Evolutionary conservation across 2,113 vertebrate genomes (phyloP), one percentile per base, ranked within the genome.

Genomic region (Callionymus lyra): DNA sequence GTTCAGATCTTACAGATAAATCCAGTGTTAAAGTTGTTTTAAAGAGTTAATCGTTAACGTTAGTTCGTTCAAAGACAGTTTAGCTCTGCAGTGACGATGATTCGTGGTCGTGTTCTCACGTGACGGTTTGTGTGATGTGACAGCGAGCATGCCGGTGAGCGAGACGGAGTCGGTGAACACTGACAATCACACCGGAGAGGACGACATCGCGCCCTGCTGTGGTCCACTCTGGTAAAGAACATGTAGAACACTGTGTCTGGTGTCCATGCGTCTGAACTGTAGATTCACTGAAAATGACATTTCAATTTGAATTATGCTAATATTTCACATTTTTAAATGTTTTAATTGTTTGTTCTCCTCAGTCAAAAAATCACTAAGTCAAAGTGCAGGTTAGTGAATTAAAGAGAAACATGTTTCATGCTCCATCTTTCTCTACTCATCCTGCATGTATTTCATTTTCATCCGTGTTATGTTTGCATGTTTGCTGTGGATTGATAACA

Each of bases 351-450:
- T 68, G 52, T 65, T 57, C 65, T 58, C 87, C 85, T 49, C 83
- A 98, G 94, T 88, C 90, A 93, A 84, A 90, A 92, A 82, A 92
- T 98, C 72, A 91, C 91, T 74, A 97, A 96, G 81, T 97, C 93
- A 82, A 96, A 94, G 71, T 91, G 88, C 92, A 98, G 95, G 93
- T 98, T 69, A 92, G 94, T 97, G 77, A 60, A 6, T 14, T 16
- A 14, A 35, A 48, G 15, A 68, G 33, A n/a, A n/a, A 17, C 34
- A 9, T 50, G 46, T 31, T 33, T 38, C 15, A 10, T 36, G 6
- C n/a, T n/a, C n/a, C 14, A 17, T 16, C 15, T 1, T 31, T 50
- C 12, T 16, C 15, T 1, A 19, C 47, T 50, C 12, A 32, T 47
- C 33, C 8, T 38, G 41, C 10, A 14, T 11, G 16, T 41, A 12